Evolutionary conservation across 2,113 vertebrate species (phyloP).

Genomic region (Pterocles orientalis): DNA sequence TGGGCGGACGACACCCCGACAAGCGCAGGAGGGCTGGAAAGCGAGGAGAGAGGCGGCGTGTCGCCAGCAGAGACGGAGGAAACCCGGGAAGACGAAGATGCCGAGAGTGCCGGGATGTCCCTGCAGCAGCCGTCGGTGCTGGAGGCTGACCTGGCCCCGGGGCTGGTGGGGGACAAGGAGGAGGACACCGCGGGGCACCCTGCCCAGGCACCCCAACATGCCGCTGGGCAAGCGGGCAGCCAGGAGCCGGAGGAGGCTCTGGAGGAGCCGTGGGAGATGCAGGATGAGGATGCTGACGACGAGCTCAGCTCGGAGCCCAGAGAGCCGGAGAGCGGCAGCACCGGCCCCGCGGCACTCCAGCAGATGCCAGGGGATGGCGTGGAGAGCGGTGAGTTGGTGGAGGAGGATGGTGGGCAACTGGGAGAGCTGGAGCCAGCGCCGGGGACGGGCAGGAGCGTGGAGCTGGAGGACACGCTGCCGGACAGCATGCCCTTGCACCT

Average conservation of each 20-base stretch:
- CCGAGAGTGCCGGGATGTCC: background rate
- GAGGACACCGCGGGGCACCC: accelerated
- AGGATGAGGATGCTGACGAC: accelerated
- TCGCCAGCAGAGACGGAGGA: background rate
- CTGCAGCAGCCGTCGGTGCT: background rate
- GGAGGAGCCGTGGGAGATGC: background rate
- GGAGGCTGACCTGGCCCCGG: accelerated
- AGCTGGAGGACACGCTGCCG: constrained; percentile 70
- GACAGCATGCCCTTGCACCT: constrained; percentile 62
- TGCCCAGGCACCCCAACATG: background rate
- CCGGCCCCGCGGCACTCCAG: accelerated
- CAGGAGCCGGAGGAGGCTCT: accelerated
- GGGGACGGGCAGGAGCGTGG: background rate
- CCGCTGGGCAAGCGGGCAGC: accelerated
- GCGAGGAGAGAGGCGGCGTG: accelerated
- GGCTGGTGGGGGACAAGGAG: background rate
- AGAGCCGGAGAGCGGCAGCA: background rate
- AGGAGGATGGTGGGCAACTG: background rate
- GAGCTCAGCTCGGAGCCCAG: background rate
- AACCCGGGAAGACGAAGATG: background rate
- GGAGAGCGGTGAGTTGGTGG: background rate
- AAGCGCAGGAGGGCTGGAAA: background rate
- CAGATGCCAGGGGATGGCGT: accelerated
- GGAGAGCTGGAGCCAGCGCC: background rate
- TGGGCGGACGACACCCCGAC: background rate